phyloP scores from a whole-genome alignment of 1,140 invertebrate species.

The Condylostylus longicornis region DNA sequence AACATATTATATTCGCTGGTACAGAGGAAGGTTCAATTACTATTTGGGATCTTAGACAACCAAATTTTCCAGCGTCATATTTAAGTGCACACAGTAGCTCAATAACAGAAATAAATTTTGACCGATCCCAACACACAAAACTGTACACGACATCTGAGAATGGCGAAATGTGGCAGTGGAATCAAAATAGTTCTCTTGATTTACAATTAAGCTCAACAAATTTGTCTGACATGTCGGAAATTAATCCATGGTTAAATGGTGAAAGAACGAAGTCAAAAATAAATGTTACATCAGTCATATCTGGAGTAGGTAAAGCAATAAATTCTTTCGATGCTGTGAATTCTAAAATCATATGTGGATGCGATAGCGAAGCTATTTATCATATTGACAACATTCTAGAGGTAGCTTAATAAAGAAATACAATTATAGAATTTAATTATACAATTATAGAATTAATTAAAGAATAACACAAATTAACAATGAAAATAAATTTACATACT shows the following conservation, averaged over 20 bases:
- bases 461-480: too few species aligned
- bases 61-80: slow-evolving; percentile 62
- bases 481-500: too few species aligned
- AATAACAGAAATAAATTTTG: slow-evolving; percentile 69
- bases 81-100: slow-evolving; percentile 60
- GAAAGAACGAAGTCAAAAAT: slow-evolving; percentile 50
- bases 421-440: neutral
- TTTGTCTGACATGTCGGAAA: slow-evolving; percentile 17
- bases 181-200: slow-evolving; percentile 33
- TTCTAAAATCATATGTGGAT: slow-evolving; percentile 56
- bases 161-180: slow-evolving; percentile 80
- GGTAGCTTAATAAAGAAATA: neutral
- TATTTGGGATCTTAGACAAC: slow-evolving; percentile 77
- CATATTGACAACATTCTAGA: slow-evolving; percentile 41
- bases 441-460: too few species aligned
- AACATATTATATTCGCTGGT: slow-evolving; percentile 60
- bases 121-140: slow-evolving; percentile 65
- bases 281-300: slow-evolving; percentile 55
- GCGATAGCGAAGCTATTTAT: slow-evolving; percentile 71
- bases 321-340: slow-evolving; percentile 64
- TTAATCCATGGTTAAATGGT: slow-evolving; percentile 47
- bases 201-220: slow-evolving; percentile 8
- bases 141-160: slow-evolving; percentile 62
- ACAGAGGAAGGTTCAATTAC: slow-evolving; percentile 66
- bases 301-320: slow-evolving; percentile 52